Base-by-base conservation (phyloP, 2,113 vertebrate genomes). In the Poeciliopsis turrubarensis region DNA sequence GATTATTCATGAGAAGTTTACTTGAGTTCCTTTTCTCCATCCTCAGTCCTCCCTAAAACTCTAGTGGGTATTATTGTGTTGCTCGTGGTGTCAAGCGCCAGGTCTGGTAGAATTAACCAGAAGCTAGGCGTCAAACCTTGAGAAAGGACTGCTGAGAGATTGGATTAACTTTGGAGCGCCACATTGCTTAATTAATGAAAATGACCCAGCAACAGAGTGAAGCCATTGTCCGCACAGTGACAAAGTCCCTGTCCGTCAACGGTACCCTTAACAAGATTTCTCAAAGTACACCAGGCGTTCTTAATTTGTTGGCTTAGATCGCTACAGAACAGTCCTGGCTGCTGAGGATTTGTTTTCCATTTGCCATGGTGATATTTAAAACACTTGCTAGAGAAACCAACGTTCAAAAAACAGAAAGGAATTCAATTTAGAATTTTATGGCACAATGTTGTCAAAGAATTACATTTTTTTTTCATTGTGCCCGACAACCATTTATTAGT, bases 111-210 rank as follows among this genome's bases (percentile, higher is more conserved):
- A 85, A 81, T 79, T 75, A 82, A 64, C 77, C 86, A 87, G 84
- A 83, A 88, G 65, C 74, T 64, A 67, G 77, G 87, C 75, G 72
- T 74, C 84, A 77, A 92, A 85, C 81, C 87, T 89, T 90, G 92
- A 93, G 93, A 94, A 92, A 92, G 72, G 83, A 84, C 86, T 27
- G 79, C 85, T 85, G 70, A 78, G 89, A 84, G 84, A 92, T 92
- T 84, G 93, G 92, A 93, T 94, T 92, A 91, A 86, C 86, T 79
- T 88, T 92, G 90, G 86, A 90, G 87, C 85, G 34, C 87, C 83
- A 79, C 86, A 83, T 86, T 75, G 87, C 68, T 89, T 90, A 93
- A 93, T 92, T 92, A 91, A 93, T 92, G 91, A 94, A 94, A 94
- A 91, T 86, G 90, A 93, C 92, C 90, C 87, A 0, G 30, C 87